phyloP scores from a whole-genome alignment of 2,888 invertebrate species.

The Rhorus exstirpatorius region DNA sequence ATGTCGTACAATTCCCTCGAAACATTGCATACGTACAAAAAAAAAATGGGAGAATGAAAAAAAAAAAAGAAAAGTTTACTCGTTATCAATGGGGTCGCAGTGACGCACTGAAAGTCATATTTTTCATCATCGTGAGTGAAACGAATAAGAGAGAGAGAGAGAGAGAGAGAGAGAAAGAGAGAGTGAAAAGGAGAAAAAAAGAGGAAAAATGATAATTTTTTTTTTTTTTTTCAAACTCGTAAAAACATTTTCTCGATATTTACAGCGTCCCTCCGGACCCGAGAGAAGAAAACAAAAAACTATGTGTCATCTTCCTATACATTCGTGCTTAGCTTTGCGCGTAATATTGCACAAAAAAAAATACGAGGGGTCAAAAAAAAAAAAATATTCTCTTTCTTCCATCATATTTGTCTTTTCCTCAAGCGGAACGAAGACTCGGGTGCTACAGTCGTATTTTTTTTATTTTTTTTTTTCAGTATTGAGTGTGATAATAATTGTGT shows the following conservation, averaged over 20 bases:
- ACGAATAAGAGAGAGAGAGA: not conserved
- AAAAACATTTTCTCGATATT: conserved; percentile 58
- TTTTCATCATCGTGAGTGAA: conserved; percentile 44
- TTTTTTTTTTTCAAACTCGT: conserved; percentile 14
- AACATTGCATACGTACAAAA: no score
- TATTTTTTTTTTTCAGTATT: conserved; percentile 7
- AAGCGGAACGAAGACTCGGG: conserved; percentile 62
- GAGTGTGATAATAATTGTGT: conserved; percentile 62
- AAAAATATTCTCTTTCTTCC: conserved; percentile 17
- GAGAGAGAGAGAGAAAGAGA: no score
- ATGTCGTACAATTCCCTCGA: no score
- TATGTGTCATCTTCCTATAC: conserved; percentile 67
- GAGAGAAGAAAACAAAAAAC: conserved; percentile 36
- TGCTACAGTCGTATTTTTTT: conserved; percentile 52
- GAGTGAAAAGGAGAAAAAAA: not conserved
- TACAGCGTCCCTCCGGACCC: conserved; percentile 53
- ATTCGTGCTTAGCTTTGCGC: conserved; percentile 73
- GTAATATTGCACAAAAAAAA: conserved; percentile 60
- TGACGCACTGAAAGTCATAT: conserved; percentile 30
- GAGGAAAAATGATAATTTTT: conserved; percentile 6
- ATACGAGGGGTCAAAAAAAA: conserved; percentile 33
- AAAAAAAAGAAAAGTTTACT: conserved; percentile 18
- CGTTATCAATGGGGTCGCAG: conserved; percentile 32
- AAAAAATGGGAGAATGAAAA: not conserved
- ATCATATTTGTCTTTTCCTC: conserved; percentile 23